Percentiles rank a stretch among this genome's conserved stretches.
Evolutionary conservation across 2,888 invertebrate genomes (phyloP).

Genomic region (Cryptocephalus moraei): DNA sequence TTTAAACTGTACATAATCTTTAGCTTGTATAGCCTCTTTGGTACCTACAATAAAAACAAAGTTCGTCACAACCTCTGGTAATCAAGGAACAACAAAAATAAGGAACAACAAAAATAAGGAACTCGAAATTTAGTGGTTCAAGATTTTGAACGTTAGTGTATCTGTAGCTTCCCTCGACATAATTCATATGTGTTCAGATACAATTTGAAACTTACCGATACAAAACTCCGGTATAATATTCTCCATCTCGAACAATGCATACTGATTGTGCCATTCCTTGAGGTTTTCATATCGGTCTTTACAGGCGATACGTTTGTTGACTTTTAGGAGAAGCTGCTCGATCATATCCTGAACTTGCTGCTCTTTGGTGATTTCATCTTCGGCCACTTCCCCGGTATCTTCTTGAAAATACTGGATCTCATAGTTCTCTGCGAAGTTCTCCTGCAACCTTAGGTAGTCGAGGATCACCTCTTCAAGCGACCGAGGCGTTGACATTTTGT

Average conservation of each 20-base stretch:
- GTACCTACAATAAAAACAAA: constrained; percentile 6
- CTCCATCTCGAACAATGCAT: constrained; percentile 23
- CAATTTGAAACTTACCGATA: constrained; percentile 27
- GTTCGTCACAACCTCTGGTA: not conserved
- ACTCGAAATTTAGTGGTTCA: no score
- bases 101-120: no score
- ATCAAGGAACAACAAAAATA: not conserved
- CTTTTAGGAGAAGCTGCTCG: constrained; percentile 6
- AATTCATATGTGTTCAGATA: constrained; percentile 1
- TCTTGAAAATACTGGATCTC: not conserved
- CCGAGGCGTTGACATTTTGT: not conserved
- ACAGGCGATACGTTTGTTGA: constrained; percentile 21
- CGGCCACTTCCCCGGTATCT: not conserved
- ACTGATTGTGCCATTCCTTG: constrained; percentile 25
- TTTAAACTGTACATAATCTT: no score
- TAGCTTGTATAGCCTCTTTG: constrained; percentile 9
- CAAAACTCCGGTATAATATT: constrained; percentile 25
- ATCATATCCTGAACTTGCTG: no score
- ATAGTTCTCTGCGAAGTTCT: constrained; percentile 11
- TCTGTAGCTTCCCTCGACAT: no score
- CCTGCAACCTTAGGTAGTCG: constrained; percentile 17
- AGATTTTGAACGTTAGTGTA: no score
- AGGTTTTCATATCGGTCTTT: constrained; percentile 23
- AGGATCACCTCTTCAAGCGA: constrained; percentile 15
- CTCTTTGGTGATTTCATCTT: not conserved